Evolutionary conservation across 2,113 vertebrate genomes (phyloP).

Genomic region (Brachyhypopomus gauderio): DNA sequence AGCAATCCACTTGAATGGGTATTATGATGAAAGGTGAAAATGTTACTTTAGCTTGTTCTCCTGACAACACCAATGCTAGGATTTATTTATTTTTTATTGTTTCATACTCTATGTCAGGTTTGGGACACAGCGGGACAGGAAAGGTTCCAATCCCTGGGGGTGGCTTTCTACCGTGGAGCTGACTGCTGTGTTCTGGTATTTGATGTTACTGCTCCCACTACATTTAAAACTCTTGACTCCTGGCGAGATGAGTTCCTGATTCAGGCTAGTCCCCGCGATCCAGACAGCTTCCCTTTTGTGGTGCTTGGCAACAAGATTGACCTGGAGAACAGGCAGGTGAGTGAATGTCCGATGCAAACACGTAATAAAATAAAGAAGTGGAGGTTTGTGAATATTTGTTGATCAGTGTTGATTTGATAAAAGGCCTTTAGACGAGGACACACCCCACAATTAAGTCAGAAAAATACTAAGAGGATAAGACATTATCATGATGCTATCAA

Average conservation of each 20-base stretch:
- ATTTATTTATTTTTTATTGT: not conserved
- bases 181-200: slow-evolving; percentile 97
- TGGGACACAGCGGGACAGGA: slow-evolving; percentile 98
- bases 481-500: no score
- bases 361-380: not conserved
- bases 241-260: slow-evolving; percentile 97
- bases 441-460: no score
- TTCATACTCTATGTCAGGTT: slow-evolving; percentile 73
- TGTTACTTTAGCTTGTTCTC: not conserved
- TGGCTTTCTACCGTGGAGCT: slow-evolving; percentile 94
- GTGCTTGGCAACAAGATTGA: slow-evolving; percentile 97
- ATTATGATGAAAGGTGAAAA: not conserved
- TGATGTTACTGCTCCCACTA: slow-evolving; percentile 93
- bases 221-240: slow-evolving; percentile 94
- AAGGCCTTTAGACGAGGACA: no score
- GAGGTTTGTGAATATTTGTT: not conserved
- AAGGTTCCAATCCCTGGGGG: slow-evolving; percentile 93
- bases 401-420: not conserved
- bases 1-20: not conserved
- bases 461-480: no score
- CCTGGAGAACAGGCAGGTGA: slow-evolving; percentile 95
- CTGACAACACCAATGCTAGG: not conserved
- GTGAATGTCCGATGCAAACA: slow-evolving; percentile 45
- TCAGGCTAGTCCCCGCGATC: slow-evolving; percentile 92
- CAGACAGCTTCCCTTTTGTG: slow-evolving; percentile 95